Evolutionary conservation across 2,113 vertebrate species (phyloP), one percentile per base, ranked within the genome.

Genomic region (Tamias sibiricus): DNA sequence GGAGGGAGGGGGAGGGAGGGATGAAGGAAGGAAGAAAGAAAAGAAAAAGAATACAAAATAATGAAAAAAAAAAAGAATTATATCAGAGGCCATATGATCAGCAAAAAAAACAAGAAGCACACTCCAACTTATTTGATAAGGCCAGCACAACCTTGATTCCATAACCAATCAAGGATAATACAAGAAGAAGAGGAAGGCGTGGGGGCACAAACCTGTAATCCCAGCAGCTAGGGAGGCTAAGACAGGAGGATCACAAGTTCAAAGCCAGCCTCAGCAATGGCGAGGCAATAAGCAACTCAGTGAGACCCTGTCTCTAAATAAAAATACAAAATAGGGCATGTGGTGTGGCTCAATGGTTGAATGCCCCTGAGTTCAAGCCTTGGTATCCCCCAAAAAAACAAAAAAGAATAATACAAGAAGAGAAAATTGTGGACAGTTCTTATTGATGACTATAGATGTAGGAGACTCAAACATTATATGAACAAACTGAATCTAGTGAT

Each of bases 331-430:
- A 49, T 49, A 49, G 47, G 47, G 47, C 12, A 10, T 49, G 13
- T 49, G 47, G 3, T 3, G 2, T 49, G 11, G 47, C 47, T 49
- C 47, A 49, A 12, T 49, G 47, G 47, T 49, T 49, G 47, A 49
- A 12, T 49, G 47, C 47, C 47, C 47, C 47, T 13, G 47, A 49
- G 47, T 49, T 49, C 47, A 49, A 49, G 11, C 47, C 47, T 13
- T 49, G 47, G 47, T 49, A 49, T 2, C 47, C 47, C 47, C 47
- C 47, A 13, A 49, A 49, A 49, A 47, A 49, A 82, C 42, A 49
- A 62, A 90, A 96, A 96, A 69, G 10, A 32, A 93, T 68, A 71
- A 11, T 57, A 79, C 14, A 92, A 92, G 57, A 90, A 82, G 59
- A 49, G 69, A 90, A 96, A 96, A 69, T 52, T 72, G 62, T 68